Conservation (phyloP, 2,113 vertebrate genomes). For the Ancistrus triradiatus region DNA sequence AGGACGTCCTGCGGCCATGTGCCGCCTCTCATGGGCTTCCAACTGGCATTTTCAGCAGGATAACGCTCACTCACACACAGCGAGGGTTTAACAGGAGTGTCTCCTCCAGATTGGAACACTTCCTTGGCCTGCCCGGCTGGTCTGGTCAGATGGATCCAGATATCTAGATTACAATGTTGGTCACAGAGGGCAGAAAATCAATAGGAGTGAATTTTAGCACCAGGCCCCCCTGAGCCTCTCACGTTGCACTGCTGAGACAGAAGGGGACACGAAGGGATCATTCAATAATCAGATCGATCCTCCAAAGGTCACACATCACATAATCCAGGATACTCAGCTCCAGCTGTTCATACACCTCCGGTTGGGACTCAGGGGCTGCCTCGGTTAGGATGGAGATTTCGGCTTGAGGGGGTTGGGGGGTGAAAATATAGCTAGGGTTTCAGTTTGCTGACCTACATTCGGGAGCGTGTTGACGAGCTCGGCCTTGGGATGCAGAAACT, state of each 20-base stretch:
- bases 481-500: conserved; percentile 36
- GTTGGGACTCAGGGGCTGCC: conserved; percentile 42
- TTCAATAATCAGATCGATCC: not conserved
- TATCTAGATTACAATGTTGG: not conserved
- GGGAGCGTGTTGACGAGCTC: conserved; percentile 47
- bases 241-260: conserved; percentile 57
- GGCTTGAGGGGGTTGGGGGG: no score
- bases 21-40: no score
- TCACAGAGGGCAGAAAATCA: no score
- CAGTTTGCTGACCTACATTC: conserved; percentile 64
- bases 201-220: not conserved
- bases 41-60: no score
- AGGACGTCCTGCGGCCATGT: no score
- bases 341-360: conserved; percentile 34
- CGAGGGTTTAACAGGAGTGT: not conserved
- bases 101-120: no score
- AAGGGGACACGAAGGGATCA: conserved; percentile 26
- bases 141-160: no score
- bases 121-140: no score
- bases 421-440: conserved; percentile 38
- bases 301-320: not conserved
- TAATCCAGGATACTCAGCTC: conserved; percentile 47
- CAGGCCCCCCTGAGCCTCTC: conserved; percentile 41
- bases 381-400: not conserved
- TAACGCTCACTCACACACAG: no score